Base-by-base conservation (phyloP, 2,888 invertebrate species). In the Tetrapedia diversipes region DNA sequence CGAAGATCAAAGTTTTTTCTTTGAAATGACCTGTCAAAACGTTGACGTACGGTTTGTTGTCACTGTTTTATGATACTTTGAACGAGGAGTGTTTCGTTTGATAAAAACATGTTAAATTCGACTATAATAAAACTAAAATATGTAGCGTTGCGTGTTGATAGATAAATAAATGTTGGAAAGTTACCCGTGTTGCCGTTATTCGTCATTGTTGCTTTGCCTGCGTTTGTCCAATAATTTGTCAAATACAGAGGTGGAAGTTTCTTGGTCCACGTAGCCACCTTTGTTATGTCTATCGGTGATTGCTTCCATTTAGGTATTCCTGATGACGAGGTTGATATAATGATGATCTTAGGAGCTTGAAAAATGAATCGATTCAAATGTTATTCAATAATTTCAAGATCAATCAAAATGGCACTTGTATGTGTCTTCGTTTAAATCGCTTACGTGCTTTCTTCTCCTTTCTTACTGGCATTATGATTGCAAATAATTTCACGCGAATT, bases 241-340 rank as follows among this genome's bases (percentile, higher is more conserved):
- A 90, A 65, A 19, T 77, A 75, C 8, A 90, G 78, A 0, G 83
- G 79, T 4, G 84, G 77, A 68, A 84, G 86, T 43, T 82, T 84
- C 63, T 86, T 65, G 0, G 66, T 56, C 81, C 87, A 82, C 1
- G 82, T 80, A 32, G 82, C 67, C 43, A 73, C 56, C 19, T 34
- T 60, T 24, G 67, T 84, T 10, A 89, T 74, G 54, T 90, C 82
- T 4, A 89, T 68, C 2, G 90, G 89, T 8, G 90, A 89, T 66
- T 89, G 90, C 32, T 73, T 81, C 88, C 89, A 89, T 77, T 87
- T 89, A n/a, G 90, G 89, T n/a, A 78, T 32, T 7, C 87, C 87
- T 4, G 86, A 77, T 1, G 87, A 89, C 29, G 88, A 88, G 1
- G 89, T 87, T n/a, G 82, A 83, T 29, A 78, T 7, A 0, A 45